A percentile compares a stretch with the other conserved stretches of the same genome.
phyloP scores from a whole-genome alignment of 2,797 vertebrate species.

The Aythya fuligula region DNA sequence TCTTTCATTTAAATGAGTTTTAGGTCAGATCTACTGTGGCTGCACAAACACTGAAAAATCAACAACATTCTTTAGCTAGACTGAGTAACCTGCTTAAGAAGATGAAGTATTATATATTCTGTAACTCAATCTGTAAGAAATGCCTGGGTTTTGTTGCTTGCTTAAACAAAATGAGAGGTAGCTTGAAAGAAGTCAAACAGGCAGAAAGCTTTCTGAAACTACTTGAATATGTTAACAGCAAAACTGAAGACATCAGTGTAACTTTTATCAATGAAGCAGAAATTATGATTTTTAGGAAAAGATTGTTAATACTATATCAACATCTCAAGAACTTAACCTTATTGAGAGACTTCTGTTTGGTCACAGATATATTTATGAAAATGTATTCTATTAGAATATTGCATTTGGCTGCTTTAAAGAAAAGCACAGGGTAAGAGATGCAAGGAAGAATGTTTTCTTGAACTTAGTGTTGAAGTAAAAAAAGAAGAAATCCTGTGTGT shows the following conservation, averaged over 20 bases:
- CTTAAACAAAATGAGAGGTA: conserved; percentile 16
- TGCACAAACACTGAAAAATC: conserved; percentile 2
- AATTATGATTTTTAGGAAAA: background rate
- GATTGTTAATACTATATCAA: background rate
- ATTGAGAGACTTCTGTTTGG: background rate
- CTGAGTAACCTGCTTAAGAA: conserved; percentile 9
- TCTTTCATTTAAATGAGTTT: conserved; percentile 40
- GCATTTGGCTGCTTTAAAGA: background rate
- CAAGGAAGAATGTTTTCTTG: background rate
- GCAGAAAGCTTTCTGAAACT: conserved; percentile 17
- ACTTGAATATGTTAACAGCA: background rate
- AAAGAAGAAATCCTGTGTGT: background rate
- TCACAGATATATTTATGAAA: background rate
- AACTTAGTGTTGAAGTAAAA: background rate
- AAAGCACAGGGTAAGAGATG: fast-evolving
- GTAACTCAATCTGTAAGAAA: background rate
- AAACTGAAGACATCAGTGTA: background rate
- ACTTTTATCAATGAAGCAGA: background rate
- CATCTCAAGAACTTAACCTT: background rate
- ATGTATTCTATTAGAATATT: background rate
- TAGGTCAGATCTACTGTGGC: background rate
- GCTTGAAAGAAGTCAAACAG: background rate
- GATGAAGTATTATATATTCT: background rate
- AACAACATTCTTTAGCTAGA: conserved; percentile 1
- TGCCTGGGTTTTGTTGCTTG: background rate